phyloP scores from a whole-genome alignment of 2,113 vertebrate genomes.

The Pteruthius melanotis region DNA sequence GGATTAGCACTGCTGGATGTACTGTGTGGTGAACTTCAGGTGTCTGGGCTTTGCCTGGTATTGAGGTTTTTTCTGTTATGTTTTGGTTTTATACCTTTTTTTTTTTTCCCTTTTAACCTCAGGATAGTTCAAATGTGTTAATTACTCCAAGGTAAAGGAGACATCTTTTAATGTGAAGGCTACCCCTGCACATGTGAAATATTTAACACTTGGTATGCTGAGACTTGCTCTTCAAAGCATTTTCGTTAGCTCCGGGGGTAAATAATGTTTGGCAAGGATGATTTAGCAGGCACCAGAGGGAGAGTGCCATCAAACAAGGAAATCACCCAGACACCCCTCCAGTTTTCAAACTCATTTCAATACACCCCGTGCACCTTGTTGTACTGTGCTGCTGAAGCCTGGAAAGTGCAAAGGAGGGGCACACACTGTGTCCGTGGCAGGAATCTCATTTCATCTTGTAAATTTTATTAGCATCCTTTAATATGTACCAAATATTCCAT shows the following conservation, averaged over 20 bases:
- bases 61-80: neutral
- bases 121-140: slow-evolving; percentile 36
- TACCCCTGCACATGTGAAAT: slow-evolving; percentile 34
- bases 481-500: neutral
- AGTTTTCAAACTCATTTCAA: neutral
- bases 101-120: neutral
- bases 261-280: slow-evolving; percentile 51
- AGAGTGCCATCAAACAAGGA: neutral
- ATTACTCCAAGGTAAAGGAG: neutral
- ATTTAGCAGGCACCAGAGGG: slow-evolving; percentile 17
- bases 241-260: slow-evolving; percentile 49
- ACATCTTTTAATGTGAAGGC: slow-evolving; percentile 50
- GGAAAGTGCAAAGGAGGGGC: neutral
- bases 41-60: neutral
- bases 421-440: neutral
- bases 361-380: neutral
- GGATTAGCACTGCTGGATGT: neutral
- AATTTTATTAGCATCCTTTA: neutral
- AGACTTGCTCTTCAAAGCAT: slow-evolving; percentile 62
- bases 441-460: neutral
- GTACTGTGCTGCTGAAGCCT: neutral
- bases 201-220: slow-evolving; percentile 60
- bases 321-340: neutral
- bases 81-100: neutral
- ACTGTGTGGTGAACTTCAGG: neutral